Evolutionary conservation across 1,140 invertebrate genomes (phyloP).

Genomic region (Pectinophora gossypiella): DNA sequence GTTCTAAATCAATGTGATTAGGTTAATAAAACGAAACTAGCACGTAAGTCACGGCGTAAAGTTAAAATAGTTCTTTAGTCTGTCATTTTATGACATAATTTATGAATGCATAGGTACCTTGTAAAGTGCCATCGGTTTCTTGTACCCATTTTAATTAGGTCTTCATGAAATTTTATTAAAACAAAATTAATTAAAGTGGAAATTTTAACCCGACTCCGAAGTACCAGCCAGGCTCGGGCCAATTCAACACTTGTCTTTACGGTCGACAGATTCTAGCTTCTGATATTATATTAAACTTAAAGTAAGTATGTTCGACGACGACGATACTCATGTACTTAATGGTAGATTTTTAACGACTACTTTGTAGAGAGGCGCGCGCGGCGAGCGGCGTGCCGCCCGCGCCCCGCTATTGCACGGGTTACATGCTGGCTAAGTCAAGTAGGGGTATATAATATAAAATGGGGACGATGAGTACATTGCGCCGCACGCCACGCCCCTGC

Average conservation of each 20-base stretch:
- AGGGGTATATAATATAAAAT: constrained; percentile 46
- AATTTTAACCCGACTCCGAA: background rate
- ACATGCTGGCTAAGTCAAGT: constrained; percentile 30
- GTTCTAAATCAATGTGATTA: constrained; percentile 74
- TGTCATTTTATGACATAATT: constrained; percentile 70
- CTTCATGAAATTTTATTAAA: constrained; percentile 40
- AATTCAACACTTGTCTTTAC: constrained; percentile 9
- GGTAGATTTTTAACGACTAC: constrained; percentile 48
- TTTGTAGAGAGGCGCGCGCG: constrained; percentile 8
- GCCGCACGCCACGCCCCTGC: constrained; percentile 7
- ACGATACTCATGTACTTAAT: constrained; percentile 38
- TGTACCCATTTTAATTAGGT: constrained; percentile 65
- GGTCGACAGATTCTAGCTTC: constrained; percentile 41
- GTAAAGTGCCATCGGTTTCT: constrained; percentile 61
- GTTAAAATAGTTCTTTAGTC: constrained; percentile 62
- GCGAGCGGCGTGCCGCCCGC: background rate
- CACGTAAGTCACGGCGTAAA: constrained; percentile 67
- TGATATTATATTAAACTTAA: constrained; percentile 44
- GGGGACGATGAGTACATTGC: constrained; percentile 50
- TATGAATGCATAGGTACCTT: constrained; percentile 61
- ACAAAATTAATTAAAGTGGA: background rate
- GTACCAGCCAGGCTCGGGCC: too few species aligned
- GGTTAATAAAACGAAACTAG: constrained; percentile 61
- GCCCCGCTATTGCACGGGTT: constrained; percentile 21
- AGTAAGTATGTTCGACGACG: constrained; percentile 33